Percentiles rank a stretch among this genome's conserved stretches.
These are phyloP conservation scores for Leptothorax acervorum DNA, from an alignment of 2,888 invertebrate species.

Conservation along the genomic window DNA sequence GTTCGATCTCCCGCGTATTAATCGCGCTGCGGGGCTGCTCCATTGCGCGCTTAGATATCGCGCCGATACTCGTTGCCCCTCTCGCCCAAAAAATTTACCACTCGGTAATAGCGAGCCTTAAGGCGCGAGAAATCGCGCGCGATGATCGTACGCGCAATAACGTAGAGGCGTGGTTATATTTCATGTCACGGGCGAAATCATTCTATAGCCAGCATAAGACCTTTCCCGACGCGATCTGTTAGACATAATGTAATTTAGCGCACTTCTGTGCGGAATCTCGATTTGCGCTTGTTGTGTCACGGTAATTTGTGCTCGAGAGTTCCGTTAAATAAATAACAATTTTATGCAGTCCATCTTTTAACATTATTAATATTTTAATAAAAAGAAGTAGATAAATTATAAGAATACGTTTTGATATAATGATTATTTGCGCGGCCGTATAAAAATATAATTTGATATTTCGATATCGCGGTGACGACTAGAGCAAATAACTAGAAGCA, in stretches of 20 bases:
- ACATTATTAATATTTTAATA: not conserved
- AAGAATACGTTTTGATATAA: not conserved
- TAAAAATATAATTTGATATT: not conserved
- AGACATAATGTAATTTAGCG: constrained; percentile 28
- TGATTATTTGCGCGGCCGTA: not conserved
- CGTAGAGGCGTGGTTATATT: constrained; percentile 38
- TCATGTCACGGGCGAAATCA: constrained; percentile 46
- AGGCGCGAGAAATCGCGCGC: constrained; percentile 49
- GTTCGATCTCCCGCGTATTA: constrained; percentile 23
- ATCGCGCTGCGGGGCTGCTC: constrained; percentile 51
- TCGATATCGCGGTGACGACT: not conserved
- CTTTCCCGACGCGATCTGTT: not conserved
- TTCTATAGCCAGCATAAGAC: constrained; percentile 21
- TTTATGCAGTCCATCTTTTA: not conserved
- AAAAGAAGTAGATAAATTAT: not conserved
- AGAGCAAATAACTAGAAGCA: not conserved
- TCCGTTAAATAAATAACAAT: not conserved
- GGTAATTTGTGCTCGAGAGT: not conserved
- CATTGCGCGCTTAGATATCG: constrained; percentile 51
- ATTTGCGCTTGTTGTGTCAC: constrained; percentile 4
- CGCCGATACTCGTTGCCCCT: constrained; percentile 44
- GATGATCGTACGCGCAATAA: constrained; percentile 51
- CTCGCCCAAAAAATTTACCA: constrained; percentile 24
- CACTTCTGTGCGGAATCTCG: not conserved
- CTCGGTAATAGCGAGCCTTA: constrained; percentile 29